Conservation (phyloP, 2,888 invertebrate species). For the Pilophorus perplexus region DNA sequence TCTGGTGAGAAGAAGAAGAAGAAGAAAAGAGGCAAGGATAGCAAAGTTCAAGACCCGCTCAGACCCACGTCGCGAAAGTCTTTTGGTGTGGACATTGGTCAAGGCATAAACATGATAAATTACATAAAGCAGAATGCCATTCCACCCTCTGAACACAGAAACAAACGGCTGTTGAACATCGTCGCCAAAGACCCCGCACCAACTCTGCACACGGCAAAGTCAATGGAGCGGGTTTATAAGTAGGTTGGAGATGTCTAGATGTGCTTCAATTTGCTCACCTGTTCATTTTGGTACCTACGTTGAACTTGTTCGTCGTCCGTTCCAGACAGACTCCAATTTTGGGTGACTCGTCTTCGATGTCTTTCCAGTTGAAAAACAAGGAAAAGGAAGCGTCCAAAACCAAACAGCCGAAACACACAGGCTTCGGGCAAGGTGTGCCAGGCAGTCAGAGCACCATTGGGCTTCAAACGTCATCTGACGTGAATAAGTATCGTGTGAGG, state of each 20-base stretch:
- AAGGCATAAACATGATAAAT: conserved; percentile 17
- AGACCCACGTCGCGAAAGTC: background rate
- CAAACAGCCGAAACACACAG: no score
- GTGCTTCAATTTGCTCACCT: no score
- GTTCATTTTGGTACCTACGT: no score
- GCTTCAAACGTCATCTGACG: no score
- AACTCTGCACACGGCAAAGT: background rate
- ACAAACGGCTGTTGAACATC: conserved; percentile 3
- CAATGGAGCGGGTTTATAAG: background rate
- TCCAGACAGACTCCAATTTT: background rate
- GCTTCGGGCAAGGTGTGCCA: no score
- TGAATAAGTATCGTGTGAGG: background rate
- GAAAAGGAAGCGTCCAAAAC: background rate
- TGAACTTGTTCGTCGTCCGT: no score
- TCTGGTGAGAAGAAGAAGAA: background rate
- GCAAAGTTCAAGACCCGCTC: no score
- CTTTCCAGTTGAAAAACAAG: background rate
- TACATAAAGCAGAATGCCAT: conserved; percentile 14
- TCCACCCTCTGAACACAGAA: background rate
- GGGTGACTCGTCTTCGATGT: background rate
- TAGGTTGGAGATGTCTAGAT: background rate
- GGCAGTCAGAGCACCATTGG: no score
- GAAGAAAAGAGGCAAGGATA: background rate
- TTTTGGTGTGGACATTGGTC: conserved; percentile 27
- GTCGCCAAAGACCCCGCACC: background rate